Evolutionary conservation across 2,797 vertebrate species (phyloP), one percentile per base, ranked within the genome.

Genomic region (Sparus aurata): DNA sequence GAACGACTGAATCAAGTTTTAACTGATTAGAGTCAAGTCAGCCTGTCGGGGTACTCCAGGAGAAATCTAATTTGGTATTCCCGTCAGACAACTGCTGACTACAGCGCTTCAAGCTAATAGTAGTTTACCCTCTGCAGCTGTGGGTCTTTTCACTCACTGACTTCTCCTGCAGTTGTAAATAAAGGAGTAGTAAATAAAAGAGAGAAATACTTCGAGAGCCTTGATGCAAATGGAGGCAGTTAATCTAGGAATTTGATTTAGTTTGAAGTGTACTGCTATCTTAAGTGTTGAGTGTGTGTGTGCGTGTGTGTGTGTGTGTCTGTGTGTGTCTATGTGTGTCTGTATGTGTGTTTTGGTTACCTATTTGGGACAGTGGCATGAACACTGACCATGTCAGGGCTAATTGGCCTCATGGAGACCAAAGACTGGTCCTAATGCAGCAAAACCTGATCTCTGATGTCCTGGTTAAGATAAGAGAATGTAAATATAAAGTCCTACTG

Each of bases 51-150:
- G 41, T 60, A 2, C n/a, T 75, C 17, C 5, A 45, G 41, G 54
- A 34, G 16, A 76, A 71, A 72, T 59, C 9, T 17, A 27, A 66
- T 58, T 43, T 25, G 12, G 11, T 66, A 41, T 61, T 20, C 17
- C 69, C 50, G 50, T 69, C 58, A 73, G 64, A 22, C 13, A 54
- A 17, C 5, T 82, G 79, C 69, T 68, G 73, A 75, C 60, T 10
- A 18, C 50, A 41, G 65, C 18, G 30, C 25, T 61, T 46, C 45
- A 30, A 62, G 54, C 9, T 47, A 62, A 72, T 43, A 55, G 12
- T 3, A 8, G n/a, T 34, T 67, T n/a, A 64, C 15, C 7, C 22
- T 15, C 38, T 64, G 53, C 47, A 38, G 8, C 47, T 52, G 47
- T 34, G 5, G 22, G 25, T 46, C 49, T 34, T 7, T 23, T 25